phyloP scores from a whole-genome alignment of 53 echinoderm and acorn worm genomes.

The Patiria pectinifera region DNA sequence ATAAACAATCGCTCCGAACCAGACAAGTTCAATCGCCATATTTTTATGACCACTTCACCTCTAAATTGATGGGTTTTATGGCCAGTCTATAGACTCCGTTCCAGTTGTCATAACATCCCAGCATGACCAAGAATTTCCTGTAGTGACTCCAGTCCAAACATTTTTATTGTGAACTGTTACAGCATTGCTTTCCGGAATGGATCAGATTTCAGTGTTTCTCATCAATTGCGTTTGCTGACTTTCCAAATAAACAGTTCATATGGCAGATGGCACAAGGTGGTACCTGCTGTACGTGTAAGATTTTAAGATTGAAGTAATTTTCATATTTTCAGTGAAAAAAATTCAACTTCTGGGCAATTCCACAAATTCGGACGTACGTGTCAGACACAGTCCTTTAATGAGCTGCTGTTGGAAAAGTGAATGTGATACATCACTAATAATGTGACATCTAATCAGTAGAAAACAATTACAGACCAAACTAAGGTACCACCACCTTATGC shows the following conservation, averaged over 20 bases:
- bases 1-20: no score
- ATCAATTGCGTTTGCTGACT: neutral
- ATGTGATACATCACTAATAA: no score
- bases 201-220: neutral
- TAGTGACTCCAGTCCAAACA: neutral
- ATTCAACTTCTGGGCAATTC: no score
- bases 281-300: neutral
- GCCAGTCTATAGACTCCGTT: neutral
- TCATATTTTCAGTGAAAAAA: neutral
- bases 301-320: neutral
- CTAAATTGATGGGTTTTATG: neutral
- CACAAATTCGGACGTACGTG: no score
- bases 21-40: no score
- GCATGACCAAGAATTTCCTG: neutral
- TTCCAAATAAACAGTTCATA: constrained; percentile 3
- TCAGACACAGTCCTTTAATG: no score
- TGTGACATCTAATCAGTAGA: no score
- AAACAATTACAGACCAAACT: no score
- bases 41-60: neutral
- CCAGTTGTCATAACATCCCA: neutral
- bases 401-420: no score
- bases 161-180: neutral
- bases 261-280: neutral
- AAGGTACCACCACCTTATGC: no score
- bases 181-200: neutral